Base-by-base conservation (phyloP, 2,888 invertebrate genomes). In the Ectobius pallidus region DNA sequence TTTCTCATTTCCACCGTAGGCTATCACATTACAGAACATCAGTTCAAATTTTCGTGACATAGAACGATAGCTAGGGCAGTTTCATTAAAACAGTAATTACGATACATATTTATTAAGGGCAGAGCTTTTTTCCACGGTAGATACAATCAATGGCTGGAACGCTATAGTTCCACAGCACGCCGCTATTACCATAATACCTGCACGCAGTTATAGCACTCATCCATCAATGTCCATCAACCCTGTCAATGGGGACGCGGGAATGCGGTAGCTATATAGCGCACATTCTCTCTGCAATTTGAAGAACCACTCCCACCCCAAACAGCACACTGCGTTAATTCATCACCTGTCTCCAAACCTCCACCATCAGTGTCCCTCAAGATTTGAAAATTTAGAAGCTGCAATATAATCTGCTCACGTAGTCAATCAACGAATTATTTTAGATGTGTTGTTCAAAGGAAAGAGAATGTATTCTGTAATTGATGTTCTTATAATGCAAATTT, bases 161-260 rank as follows among this genome's bases (percentile, higher is more conserved):
- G 22, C 27, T 55, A n/a, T n/a, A 34, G 22, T 22, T 63, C 42
- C 63, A 63, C 42, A 22, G 42, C 22, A 25, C 25, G 46, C 22
- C 1, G 20, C 16, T 63, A 63, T 63, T 65, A 46, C 65, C 65
- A 46, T 65, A 65, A 46, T 65, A 65, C 65, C 65, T 65, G 55
- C 55, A 58, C 58, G 27, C 32, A n/a, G 30, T 30, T 58, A 30
- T 58, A 58, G 30, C 58, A 58, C 65, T 27, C 65, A 65, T 65
- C 65, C 39, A 65, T 65, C 65, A 65, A 44, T 65, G 65, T 65
- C 65, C 65, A 46, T 65, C 65, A 65, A 7, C 16, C 16, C 65
- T 65, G 65, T 46, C 65, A 46, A 65, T 65, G 46, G 18, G 11
- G 9, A 18, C 63, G 3, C 39, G 22, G 39, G 44, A 65, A 34